Percentiles rank a stretch among this genome's conserved stretches.
Conservation (phyloP, 2,797 vertebrate species). For the Psittacula derbiana region DNA sequence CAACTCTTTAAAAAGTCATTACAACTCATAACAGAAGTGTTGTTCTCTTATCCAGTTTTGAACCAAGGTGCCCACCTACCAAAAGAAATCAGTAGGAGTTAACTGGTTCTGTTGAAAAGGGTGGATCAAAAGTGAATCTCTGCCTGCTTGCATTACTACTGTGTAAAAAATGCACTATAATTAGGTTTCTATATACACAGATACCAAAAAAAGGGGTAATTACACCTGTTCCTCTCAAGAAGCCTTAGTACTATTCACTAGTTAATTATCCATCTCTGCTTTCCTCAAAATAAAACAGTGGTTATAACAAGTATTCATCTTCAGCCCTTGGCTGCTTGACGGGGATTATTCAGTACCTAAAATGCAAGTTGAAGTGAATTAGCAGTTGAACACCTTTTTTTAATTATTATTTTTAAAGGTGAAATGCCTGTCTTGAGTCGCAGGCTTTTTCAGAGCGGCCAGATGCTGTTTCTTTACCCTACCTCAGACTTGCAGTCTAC, state of each 20-base stretch:
- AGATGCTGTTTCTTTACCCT: neutral
- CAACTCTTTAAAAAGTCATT: neutral
- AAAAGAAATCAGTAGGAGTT: neutral
- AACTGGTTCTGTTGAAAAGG: neutral
- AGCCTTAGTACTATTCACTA: neutral
- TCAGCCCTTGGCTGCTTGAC: neutral
- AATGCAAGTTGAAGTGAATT: neutral
- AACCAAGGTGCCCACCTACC: neutral
- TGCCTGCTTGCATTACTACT: neutral
- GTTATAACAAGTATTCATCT: neutral
- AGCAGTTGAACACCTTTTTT: neutral
- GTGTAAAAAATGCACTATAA: neutral
- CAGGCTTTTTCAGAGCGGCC: neutral
- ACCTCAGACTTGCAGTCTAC: neutral
- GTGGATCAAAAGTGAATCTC: neutral
- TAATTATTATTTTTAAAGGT: constrained; percentile 1
- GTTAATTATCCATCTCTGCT: neutral
- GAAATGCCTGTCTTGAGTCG: neutral
- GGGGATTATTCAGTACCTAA: neutral
- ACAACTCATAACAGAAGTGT: neutral
- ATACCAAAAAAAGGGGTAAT: neutral
- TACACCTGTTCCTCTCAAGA: neutral
- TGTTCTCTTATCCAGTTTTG: neutral
- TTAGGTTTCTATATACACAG: neutral
- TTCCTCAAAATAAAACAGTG: neutral